These are phyloP conservation scores for Sminthopsis crassicaudata DNA, from an alignment of 2,113 vertebrate species.

Conservation along the genomic window DNA sequence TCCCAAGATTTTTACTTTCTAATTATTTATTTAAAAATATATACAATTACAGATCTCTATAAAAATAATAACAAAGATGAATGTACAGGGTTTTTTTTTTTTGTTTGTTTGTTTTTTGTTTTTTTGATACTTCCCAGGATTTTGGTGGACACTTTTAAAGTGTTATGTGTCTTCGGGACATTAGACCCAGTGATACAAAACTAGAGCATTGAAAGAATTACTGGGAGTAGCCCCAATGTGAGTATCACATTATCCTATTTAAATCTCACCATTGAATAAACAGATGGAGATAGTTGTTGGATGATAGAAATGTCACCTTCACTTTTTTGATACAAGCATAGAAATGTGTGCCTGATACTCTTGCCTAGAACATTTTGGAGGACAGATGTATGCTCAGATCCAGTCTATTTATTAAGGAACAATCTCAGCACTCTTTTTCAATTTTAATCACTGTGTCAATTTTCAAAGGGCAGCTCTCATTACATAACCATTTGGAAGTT, in stretches of 20 bases:
- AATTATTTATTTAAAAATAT: not conserved
- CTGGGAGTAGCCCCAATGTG: conserved; percentile 32
- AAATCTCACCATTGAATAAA: conserved; percentile 70
- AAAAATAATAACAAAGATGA: not conserved
- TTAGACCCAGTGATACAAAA: conserved; percentile 42
- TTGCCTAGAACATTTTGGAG: conserved; percentile 64
- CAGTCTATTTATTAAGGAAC: conserved; percentile 75
- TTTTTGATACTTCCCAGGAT: not conserved
- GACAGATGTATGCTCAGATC: conserved; percentile 73
- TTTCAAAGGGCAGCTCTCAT: conserved; percentile 72
- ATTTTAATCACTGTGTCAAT: conserved; percentile 57
- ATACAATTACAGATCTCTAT: not conserved
- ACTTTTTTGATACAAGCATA: conserved; percentile 56
- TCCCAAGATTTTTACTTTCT: not conserved
- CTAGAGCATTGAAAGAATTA: conserved; percentile 53
- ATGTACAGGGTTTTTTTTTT: not conserved
- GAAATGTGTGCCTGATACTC: conserved; percentile 37
- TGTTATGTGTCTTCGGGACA: conserved; percentile 24
- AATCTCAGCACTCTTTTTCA: conserved; percentile 53
- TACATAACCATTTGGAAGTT: conserved; percentile 75
- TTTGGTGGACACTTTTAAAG: not conserved
- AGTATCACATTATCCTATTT: conserved; percentile 62
- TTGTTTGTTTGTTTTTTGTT: too few relatives aligned
- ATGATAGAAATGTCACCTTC: conserved; percentile 76
- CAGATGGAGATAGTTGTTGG: conserved; percentile 69